Evolutionary conservation across 2,113 vertebrate species (phyloP).

Genomic region (Polyodon spathula): DNA sequence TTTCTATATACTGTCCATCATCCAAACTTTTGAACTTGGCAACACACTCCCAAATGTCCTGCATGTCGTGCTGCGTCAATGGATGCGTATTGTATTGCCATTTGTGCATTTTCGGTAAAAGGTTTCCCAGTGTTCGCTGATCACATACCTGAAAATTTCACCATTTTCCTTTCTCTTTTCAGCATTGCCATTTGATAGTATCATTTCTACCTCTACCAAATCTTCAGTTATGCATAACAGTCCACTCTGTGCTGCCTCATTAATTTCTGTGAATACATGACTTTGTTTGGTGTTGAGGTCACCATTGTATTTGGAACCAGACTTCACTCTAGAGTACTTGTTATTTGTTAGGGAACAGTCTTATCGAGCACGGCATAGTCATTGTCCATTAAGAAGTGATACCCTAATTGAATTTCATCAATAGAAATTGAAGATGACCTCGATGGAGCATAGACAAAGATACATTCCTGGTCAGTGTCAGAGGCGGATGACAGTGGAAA

Average conservation of each 20-base stretch:
- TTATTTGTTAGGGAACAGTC: too few species aligned
- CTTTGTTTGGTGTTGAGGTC: too few species aligned
- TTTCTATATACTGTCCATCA: too few species aligned
- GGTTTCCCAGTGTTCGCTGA: constrained; percentile 17
- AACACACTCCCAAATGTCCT: neutral
- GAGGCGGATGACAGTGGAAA: too few species aligned
- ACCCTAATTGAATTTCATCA: constrained; percentile 12
- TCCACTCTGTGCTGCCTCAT: constrained; percentile 11
- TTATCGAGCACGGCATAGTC: constrained; percentile 8
- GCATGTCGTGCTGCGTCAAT: constrained; percentile 11
- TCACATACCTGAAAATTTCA: constrained; percentile 10
- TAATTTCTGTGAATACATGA: constrained; percentile 1
- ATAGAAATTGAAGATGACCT: constrained; percentile 11
- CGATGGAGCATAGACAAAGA: too few species aligned
- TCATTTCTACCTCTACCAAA: constrained; percentile 12
- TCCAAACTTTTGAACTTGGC: too few species aligned
- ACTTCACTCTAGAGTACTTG: too few species aligned
- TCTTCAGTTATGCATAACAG: constrained; percentile 2
- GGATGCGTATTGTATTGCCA: constrained; percentile 4
- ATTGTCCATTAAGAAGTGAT: neutral
- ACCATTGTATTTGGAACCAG: too few species aligned
- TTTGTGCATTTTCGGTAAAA: constrained; percentile 10
- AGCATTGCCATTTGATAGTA: constrained; percentile 12
- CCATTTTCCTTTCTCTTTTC: constrained; percentile 16
- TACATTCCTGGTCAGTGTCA: too few species aligned